Evolutionary conservation across 2,113 vertebrate genomes (phyloP).

Genomic region (Thamnaconus septentrionalis): DNA sequence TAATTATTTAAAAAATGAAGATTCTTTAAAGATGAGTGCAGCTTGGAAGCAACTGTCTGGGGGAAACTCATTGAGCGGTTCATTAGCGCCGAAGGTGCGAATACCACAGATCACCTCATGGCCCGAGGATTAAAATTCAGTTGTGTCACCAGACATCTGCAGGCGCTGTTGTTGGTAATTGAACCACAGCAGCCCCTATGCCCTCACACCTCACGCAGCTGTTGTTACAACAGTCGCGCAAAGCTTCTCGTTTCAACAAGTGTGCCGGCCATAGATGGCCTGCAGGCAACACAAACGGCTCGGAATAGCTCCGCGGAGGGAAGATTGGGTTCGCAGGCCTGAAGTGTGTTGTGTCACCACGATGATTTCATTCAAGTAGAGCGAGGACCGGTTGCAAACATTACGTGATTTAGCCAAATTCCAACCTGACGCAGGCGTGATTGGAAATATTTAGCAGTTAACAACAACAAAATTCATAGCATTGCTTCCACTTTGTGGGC

Average conservation of each 20-base stretch:
- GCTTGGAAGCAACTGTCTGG: conserved; percentile 9
- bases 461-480: neutral
- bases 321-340: conserved; percentile 25
- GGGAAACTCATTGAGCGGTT: neutral
- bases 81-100: neutral
- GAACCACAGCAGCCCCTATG: conserved; percentile 30
- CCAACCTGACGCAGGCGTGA: no score
- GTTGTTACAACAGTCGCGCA: conserved; percentile 37
- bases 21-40: conserved; percentile 7
- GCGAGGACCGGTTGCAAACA: no score
- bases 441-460: no score
- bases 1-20: neutral
- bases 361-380: no score
- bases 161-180: conserved; percentile 37
- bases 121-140: neutral
- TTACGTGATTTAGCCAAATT: no score
- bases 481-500: no score
- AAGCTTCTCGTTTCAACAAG: conserved; percentile 28
- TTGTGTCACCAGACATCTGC: conserved; percentile 54
- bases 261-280: conserved; percentile 16
- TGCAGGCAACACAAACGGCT: conserved; percentile 15
- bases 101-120: conserved; percentile 10
- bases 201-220: conserved; percentile 34
- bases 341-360: no score
- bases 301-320: conserved; percentile 48